Evolutionary conservation across 1,140 invertebrate genomes (phyloP).

Genomic region (Sweltsa coloradensis): DNA sequence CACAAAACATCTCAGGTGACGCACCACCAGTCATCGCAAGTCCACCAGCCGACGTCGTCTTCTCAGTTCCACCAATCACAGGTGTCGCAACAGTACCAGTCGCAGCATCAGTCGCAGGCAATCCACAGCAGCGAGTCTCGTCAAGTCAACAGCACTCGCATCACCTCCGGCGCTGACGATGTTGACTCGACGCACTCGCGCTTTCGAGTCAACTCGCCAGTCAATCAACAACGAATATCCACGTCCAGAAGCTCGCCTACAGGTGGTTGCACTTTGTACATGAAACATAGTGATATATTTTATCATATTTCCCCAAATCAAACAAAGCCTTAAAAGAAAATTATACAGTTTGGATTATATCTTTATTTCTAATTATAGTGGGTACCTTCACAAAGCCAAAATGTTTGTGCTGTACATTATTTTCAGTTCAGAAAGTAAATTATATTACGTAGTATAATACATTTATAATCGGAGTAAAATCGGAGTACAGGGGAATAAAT

Average conservation of each 20-base stretch:
- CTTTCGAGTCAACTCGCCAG: too few relatives aligned
- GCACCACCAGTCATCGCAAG: neutral
- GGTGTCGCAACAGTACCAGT: neutral
- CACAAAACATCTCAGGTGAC: neutral
- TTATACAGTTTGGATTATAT: neutral
- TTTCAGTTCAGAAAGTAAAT: too few relatives aligned
- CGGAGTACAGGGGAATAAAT: too few relatives aligned
- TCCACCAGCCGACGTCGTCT: neutral
- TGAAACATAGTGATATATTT: neutral
- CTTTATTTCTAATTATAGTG: too few relatives aligned
- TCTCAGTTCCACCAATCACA: neutral
- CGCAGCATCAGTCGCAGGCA: neutral
- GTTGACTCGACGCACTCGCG: too few relatives aligned
- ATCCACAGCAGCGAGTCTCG: conserved; percentile 19
- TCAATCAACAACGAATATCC: neutral
- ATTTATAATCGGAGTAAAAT: too few relatives aligned
- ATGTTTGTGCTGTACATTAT: too few relatives aligned
- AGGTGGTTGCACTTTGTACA: neutral
- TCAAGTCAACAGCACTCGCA: conserved; percentile 25
- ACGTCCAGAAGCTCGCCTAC: conserved; percentile 1
- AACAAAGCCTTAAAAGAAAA: neutral
- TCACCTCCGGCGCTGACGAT: conserved; percentile 16
- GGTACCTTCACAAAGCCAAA: too few relatives aligned
- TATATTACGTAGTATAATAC: too few relatives aligned
- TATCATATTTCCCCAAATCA: neutral